These are phyloP conservation scores for Anthonomus grandis DNA, from an alignment of 1,140 invertebrate species.

Conservation along the genomic window DNA sequence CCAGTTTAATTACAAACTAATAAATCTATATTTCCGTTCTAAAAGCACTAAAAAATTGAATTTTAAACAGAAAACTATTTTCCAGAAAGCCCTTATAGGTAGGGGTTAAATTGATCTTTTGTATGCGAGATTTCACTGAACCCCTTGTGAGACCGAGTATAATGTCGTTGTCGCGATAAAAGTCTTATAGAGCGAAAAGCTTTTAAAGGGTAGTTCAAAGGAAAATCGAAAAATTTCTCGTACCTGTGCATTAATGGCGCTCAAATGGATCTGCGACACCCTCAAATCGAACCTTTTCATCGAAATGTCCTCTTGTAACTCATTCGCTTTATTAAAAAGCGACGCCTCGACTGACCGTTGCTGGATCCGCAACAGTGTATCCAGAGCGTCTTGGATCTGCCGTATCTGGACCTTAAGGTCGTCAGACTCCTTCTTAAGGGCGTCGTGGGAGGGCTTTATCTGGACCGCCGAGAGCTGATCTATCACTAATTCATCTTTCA, in stretches of 20 bases:
- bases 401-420: constrained; percentile 83
- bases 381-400: constrained; percentile 81
- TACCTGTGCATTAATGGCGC: constrained; percentile 87
- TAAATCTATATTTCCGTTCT: too few relatives aligned
- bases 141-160: neutral
- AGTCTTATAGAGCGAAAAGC: too few relatives aligned
- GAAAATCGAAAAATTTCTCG: neutral
- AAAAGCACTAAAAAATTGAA: too few relatives aligned
- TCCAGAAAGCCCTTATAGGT: too few relatives aligned
- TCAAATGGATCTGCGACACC: constrained; percentile 85
- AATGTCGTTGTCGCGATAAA: neutral
- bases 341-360: constrained; percentile 81
- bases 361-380: constrained; percentile 80
- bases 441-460: constrained; percentile 70
- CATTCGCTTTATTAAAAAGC: constrained; percentile 90
- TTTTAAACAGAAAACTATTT: too few relatives aligned
- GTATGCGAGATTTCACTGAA: too few relatives aligned
- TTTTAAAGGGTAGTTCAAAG: too few relatives aligned
- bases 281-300: constrained; percentile 90
- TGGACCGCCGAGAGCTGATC: constrained; percentile 74
- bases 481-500: constrained; percentile 80
- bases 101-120: too few relatives aligned
- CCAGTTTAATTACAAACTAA: too few relatives aligned
- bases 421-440: constrained; percentile 74
- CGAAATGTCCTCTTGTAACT: constrained; percentile 92